These are phyloP conservation scores for Sigmodon hispidus DNA, from an alignment of 2,113 vertebrate species.

Conservation along the genomic window DNA sequence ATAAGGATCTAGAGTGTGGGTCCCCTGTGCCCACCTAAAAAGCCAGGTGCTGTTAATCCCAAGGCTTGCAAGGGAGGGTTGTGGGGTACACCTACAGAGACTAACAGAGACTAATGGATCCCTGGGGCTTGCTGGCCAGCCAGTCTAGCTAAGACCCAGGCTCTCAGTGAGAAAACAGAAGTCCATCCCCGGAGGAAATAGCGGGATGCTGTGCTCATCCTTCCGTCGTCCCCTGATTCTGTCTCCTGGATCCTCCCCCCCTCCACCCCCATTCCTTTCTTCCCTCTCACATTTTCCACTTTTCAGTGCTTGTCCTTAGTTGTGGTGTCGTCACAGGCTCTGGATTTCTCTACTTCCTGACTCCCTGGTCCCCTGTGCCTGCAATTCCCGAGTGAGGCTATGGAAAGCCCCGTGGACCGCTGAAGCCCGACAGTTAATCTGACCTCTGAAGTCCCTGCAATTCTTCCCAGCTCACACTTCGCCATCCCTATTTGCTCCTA, in stretches of 20 bases:
- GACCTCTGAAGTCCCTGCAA: not conserved
- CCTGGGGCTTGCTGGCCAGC: not conserved
- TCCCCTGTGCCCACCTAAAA: not conserved
- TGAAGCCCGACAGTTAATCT: not conserved
- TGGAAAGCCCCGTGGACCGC: not conserved
- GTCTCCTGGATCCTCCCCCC: not conserved
- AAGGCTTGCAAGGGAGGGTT: not conserved
- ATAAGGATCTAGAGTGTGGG: not conserved
- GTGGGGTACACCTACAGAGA: not conserved
- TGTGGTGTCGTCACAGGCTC: conserved; percentile 29
- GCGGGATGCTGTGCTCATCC: not conserved
- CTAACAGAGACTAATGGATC: not conserved
- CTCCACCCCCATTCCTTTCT: not conserved
- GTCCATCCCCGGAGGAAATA: not conserved
- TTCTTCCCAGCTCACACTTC: not conserved
- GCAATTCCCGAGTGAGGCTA: not conserved
- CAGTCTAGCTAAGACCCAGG: not conserved
- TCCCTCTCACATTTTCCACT: not conserved
- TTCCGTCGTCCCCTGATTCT: not conserved
- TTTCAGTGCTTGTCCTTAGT: not conserved
- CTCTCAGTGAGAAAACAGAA: not conserved
- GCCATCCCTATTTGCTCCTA: not conserved
- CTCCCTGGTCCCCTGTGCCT: not conserved
- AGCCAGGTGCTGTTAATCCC: not conserved
- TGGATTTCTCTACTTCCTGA: not conserved